phyloP scores from a whole-genome alignment of 2,797 vertebrate genomes.

The Martes flavigula region DNA sequence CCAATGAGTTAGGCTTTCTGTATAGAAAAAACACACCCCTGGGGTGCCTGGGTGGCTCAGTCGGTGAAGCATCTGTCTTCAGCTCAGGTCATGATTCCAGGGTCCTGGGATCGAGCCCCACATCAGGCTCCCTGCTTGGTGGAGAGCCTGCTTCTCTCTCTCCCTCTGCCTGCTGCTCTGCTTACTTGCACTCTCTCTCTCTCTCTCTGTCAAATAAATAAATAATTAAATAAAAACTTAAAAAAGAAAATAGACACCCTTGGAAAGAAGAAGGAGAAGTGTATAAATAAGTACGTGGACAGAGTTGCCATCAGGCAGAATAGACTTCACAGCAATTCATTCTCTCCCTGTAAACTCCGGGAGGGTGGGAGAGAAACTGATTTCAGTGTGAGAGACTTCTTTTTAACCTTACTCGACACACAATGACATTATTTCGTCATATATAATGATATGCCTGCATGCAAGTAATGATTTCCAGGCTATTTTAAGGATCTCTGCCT shows the following conservation, averaged over 20 bases:
- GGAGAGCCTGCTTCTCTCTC: too few relatives aligned
- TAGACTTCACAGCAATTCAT: neutral
- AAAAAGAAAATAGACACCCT: neutral
- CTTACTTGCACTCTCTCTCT: too few relatives aligned
- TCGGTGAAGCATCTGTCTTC: too few relatives aligned
- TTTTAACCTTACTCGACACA: slow-evolving; percentile 45
- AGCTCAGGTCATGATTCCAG: too few relatives aligned
- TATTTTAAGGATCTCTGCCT: slow-evolving; percentile 52
- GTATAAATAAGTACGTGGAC: slow-evolving; percentile 9
- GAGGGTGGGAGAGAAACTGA: neutral
- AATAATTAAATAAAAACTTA: too few relatives aligned
- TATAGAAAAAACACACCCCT: neutral
- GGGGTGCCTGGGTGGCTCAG: too few relatives aligned
- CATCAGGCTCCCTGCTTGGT: too few relatives aligned
- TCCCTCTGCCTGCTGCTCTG: too few relatives aligned
- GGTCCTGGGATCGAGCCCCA: too few relatives aligned
- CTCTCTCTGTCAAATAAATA: too few relatives aligned
- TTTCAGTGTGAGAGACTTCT: slow-evolving; percentile 3
- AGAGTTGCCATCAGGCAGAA: neutral
- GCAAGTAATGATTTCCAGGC: neutral
- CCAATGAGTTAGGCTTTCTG: neutral
- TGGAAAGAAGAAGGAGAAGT: neutral
- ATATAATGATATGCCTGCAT: neutral
- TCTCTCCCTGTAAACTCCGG: slow-evolving; percentile 23
- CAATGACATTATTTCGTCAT: slow-evolving; percentile 10